A percentile compares a stretch with the other conserved stretches of the same genome.
Conservation (phyloP, 1,140 invertebrate genomes). For the Chelonus insularis region DNA sequence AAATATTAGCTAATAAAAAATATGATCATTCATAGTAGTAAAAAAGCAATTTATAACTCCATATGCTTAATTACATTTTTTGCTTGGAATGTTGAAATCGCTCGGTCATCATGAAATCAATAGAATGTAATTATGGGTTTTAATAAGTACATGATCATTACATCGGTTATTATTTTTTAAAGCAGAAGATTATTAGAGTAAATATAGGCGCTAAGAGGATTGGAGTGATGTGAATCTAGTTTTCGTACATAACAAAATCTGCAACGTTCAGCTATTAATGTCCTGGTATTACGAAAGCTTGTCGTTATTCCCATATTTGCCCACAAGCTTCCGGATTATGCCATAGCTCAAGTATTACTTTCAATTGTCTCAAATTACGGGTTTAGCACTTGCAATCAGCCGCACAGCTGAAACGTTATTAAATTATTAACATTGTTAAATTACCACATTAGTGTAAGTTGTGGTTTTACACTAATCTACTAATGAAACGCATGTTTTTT, state of each 20-base stretch:
- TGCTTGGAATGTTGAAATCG: constrained; percentile 41
- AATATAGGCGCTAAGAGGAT: constrained; percentile 44
- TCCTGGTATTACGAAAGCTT: constrained; percentile 7
- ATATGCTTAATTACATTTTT: constrained; percentile 40
- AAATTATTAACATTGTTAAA: constrained; percentile 32
- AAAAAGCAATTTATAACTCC: constrained; percentile 10
- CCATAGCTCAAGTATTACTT: constrained; percentile 13
- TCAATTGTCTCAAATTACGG: constrained; percentile 26
- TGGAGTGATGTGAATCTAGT: constrained; percentile 43
- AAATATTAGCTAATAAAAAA: constrained; percentile 4
- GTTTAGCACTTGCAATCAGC: constrained; percentile 53
- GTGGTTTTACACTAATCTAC: constrained; percentile 25
- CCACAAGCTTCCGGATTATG: constrained; percentile 25
- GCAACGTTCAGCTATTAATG: not conserved
- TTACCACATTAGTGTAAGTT: constrained; percentile 26
- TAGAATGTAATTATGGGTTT: no score
- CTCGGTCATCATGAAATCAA: constrained; percentile 1
- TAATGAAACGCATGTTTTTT: constrained; percentile 9
- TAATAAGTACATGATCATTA: not conserved
- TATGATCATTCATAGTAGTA: not conserved
- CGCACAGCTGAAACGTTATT: constrained; percentile 49
- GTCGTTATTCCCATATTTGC: constrained; percentile 18
- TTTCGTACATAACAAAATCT: constrained; percentile 31
- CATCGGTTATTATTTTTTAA: no score
- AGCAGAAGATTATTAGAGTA: not conserved